Conservation (phyloP, 2,797 vertebrate species). For the Eurystomus glaucurus region DNA sequence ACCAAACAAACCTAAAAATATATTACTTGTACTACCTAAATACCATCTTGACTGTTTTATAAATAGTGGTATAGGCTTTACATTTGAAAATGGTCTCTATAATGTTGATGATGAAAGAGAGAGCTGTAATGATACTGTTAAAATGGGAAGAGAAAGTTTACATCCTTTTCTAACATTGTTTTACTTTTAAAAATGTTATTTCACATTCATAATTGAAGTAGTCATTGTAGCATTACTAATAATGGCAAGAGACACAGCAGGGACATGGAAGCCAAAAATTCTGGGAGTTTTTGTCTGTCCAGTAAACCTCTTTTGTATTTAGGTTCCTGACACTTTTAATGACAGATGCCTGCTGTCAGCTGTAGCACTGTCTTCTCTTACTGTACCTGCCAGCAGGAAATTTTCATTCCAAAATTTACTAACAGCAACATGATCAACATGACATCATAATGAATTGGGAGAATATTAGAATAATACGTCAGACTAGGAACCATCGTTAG, state of each 20-base stretch:
- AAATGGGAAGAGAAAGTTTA: background rate
- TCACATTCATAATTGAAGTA: background rate
- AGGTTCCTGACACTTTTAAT: constrained; percentile 54
- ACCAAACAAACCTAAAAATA: background rate
- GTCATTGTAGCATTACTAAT: background rate
- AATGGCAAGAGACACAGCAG: background rate
- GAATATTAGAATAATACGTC: background rate
- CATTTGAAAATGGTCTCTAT: background rate
- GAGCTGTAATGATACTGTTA: background rate
- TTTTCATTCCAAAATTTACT: constrained; percentile 43
- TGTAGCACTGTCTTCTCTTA: constrained; percentile 15
- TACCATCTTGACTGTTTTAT: rapidly evolving
- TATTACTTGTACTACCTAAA: background rate
- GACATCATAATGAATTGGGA: constrained; percentile 33
- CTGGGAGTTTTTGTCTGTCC: constrained; percentile 1
- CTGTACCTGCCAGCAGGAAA: constrained; percentile 30
- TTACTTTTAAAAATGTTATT: background rate
- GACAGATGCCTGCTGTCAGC: constrained; percentile 52
- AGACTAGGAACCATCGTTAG: constrained; percentile 23
- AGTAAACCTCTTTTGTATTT: constrained; percentile 22
- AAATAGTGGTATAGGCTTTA: background rate
- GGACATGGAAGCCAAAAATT: background rate
- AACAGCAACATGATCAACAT: constrained; percentile 36
- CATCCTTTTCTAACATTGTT: background rate
- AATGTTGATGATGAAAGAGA: background rate